phyloP scores from a whole-genome alignment of 64 coral and sea anemone genomes.

The Porites australiensis region DNA sequence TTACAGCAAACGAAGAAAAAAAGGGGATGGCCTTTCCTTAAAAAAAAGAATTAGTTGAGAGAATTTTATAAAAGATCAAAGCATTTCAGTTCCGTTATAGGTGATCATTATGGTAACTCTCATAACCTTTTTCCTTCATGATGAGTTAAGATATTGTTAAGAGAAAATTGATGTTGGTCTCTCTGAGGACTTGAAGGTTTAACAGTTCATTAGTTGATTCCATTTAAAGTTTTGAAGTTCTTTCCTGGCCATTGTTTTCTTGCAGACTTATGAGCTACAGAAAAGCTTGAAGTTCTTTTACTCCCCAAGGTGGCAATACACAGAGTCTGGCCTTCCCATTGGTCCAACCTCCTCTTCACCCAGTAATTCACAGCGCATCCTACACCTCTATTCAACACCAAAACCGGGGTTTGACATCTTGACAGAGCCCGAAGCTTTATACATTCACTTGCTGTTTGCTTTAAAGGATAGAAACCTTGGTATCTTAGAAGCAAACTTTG shows the following conservation, averaged over 20 bases:
- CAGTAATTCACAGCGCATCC: slow-evolving; percentile 44
- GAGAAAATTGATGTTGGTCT: too few species aligned
- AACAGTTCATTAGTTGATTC: too few species aligned
- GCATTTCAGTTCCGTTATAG: too few species aligned
- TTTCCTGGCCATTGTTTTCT: background rate
- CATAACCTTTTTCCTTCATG: too few species aligned
- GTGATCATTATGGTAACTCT: too few species aligned
- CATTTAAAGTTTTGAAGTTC: too few species aligned
- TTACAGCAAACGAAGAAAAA: too few species aligned
- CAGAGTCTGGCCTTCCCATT: slow-evolving; percentile 20
- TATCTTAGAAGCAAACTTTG: slow-evolving; percentile 26
- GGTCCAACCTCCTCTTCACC: slow-evolving; percentile 36
- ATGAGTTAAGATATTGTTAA: too few species aligned
- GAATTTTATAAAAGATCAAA: too few species aligned
- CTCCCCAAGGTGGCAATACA: slow-evolving; percentile 28
- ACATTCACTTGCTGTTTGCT: slow-evolving; percentile 63
- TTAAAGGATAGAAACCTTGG: slow-evolving; percentile 70
- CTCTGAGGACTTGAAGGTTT: too few species aligned
- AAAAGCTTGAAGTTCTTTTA: slow-evolving; percentile 54
- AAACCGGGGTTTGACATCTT: slow-evolving; percentile 34
- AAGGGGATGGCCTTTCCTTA: too few species aligned
- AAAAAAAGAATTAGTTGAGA: too few species aligned
- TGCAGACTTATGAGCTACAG: slow-evolving; percentile 29
- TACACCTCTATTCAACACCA: slow-evolving; percentile 50
- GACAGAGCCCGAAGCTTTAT: slow-evolving; percentile 60